A percentile compares a stretch with the other conserved stretches of the same genome.
phyloP scores from a whole-genome alignment of 1,140 invertebrate genomes.

The Cryptotermes secundus region DNA sequence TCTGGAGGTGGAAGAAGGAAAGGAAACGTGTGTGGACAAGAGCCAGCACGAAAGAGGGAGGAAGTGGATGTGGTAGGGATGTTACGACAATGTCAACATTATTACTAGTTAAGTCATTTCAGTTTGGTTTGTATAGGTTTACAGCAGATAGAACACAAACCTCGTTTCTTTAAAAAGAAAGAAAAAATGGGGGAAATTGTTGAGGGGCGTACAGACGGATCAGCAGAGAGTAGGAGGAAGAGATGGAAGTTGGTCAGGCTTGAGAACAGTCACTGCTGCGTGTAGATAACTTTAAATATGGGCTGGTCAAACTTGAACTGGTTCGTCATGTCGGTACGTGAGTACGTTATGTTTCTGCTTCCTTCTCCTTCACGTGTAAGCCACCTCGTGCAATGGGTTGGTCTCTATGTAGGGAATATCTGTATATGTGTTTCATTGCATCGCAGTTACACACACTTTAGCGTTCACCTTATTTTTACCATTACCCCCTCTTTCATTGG shows the following conservation, averaged over 20 bases:
- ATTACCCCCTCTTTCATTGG: background rate
- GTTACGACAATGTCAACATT: background rate
- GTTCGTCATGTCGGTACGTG: background rate
- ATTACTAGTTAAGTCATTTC: background rate
- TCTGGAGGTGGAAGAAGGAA: background rate
- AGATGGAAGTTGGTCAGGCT: background rate
- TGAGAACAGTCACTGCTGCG: too few relatives aligned
- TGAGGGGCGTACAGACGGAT: background rate
- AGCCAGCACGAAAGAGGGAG: background rate
- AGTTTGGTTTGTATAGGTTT: background rate
- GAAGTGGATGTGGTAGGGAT: background rate
- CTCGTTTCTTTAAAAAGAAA: background rate
- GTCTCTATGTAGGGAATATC: background rate
- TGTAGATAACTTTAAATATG: background rate
- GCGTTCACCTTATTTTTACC: background rate
- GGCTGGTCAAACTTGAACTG: slow-evolving; percentile 26
- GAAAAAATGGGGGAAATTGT: background rate
- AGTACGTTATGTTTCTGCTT: background rate
- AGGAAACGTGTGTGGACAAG: background rate
- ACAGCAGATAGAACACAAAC: slow-evolving; percentile 2
- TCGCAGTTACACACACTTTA: background rate
- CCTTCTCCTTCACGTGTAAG: background rate
- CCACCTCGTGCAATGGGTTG: background rate
- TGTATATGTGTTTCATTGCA: background rate
- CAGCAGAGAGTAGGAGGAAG: too few relatives aligned